Evolutionary conservation across 2,888 invertebrate genomes (phyloP), one percentile per base, ranked within the genome.

Genomic region (Xanthia icteritia): DNA sequence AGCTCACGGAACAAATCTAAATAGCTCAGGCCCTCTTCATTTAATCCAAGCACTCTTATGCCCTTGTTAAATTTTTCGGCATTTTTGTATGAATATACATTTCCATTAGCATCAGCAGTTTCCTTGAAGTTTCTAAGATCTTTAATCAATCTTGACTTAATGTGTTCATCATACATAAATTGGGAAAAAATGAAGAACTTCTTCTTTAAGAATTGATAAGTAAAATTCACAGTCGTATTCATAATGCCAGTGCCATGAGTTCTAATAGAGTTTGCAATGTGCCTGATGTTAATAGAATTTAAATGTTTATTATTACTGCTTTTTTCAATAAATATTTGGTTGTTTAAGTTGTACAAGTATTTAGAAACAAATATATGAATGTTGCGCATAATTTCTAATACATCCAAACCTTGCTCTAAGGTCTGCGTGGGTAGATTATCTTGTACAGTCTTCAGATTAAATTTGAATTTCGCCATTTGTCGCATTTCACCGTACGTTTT

Each of bases 401-500:
- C 99, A 96, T 99, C 99, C 76, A 99, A 97, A 20, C 99, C 99
- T 96, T 99, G 99, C 93, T 99, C 99, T 76, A 99, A 96, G 0
- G 99, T 99, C 94, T 99, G 99, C 89, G 99, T 99, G 0, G 99
- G 99, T 69, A 99, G 97, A 94, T 99, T 98, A 92, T 99, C 99
- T 91, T 99, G 98, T n/a, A 99, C 97, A 0, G 99, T 98, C 31
- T 97, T 97, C 54, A 99, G 95, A 79, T 97, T 97, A 89, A 99
- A 98, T 92, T 99, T 99, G 88, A 98, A 97, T 90, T 97, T 97
- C 0, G 99, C 99, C 93, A 99, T 97, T 92, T 98, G 98, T 80
- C 99, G 97, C 99, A 99, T 99, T 95, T 99, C 99, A 31, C 99
- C 98, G 92, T 99, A 99, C 0, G 99, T 99, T 94, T 98, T 98